Evolutionary conservation across 2,113 vertebrate species (phyloP), one percentile per base, ranked within the genome.

Genomic region (Oryzias celebensis): DNA sequence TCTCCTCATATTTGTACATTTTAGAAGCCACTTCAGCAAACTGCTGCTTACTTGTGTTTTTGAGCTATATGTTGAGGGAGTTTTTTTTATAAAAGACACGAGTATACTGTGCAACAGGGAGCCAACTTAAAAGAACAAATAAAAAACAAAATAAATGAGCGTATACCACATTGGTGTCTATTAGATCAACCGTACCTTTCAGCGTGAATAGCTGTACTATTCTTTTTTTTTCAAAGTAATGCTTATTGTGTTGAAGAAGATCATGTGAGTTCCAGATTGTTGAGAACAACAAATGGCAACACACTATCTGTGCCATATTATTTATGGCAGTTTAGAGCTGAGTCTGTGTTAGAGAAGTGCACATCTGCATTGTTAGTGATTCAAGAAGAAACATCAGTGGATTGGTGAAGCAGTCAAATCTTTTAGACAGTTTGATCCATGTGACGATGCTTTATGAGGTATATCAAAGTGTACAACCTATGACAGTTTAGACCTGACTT

Each of bases 161-260:
- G 78, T 84, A 87, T 82, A 85, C 82, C 78, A 89, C 85, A 86
- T 89, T 85, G 85, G 87, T 89, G 84, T 89, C 87, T 73, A 77
- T 84, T 78, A 83, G 58, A 83, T 75, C 68, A 80, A 59, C 69
- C 65, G 66, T 77, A 76, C 51, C 60, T 71, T 81, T 77, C 76
- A 77, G 77, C 83, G 63, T 74, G 65, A 75, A 68, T 73, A 74
- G 71, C 80, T 76, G 80, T 65, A 75, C 77, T 41, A 49, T 14
- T 44, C 3, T 44, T 44, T 44, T 62, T 81, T 67, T 22, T 75
- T 76, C 81, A 28, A 63, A 70, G 74, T 83, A 70, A 80, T 81
- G 75, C 79, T 83, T 73, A 55, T 80, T 65, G 64, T 81, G 62
- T 82, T 78, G 24, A 80, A 64, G 58, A 48, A 74, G 45, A 63